Conservation (phyloP, 2,888 invertebrate species). For the Leptopilina myrica region DNA sequence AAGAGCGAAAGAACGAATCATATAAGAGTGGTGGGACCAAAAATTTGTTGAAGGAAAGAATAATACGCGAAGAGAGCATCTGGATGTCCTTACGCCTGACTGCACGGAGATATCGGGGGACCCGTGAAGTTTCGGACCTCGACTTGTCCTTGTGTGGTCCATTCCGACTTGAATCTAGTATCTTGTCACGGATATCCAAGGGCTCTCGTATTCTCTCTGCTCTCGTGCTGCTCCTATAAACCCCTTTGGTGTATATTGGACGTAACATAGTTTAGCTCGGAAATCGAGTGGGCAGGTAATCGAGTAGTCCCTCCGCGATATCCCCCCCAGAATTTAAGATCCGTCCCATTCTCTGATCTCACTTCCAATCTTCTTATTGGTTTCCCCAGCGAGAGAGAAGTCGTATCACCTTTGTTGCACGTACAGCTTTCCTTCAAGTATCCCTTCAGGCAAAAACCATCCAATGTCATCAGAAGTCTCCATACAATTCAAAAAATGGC, state of each 20-base stretch:
- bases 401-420: too few species aligned
- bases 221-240: slow-evolving; percentile 50
- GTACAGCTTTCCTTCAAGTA: too few species aligned
- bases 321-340: slow-evolving; percentile 57
- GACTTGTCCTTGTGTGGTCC: slow-evolving; percentile 61
- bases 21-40: too few species aligned
- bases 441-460: too few species aligned
- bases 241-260: slow-evolving; percentile 48
- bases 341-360: slow-evolving; percentile 48
- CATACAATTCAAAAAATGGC: too few species aligned
- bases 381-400: neutral
- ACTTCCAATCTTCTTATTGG: slow-evolving; percentile 40
- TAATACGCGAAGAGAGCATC: slow-evolving; percentile 43
- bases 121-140: slow-evolving; percentile 54
- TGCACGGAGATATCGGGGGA: slow-evolving; percentile 57
- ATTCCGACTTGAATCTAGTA: slow-evolving; percentile 67
- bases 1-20: too few species aligned
- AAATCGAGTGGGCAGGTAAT: slow-evolving; percentile 60
- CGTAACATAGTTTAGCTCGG: slow-evolving; percentile 54
- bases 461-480: too few species aligned
- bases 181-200: slow-evolving; percentile 70
- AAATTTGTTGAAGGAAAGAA: too few species aligned
- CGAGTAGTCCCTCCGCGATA: slow-evolving; percentile 54
- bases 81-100: slow-evolving; percentile 52
- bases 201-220: slow-evolving; percentile 56